phyloP scores from a whole-genome alignment of 2,888 invertebrate species.

The Micropterix aruncella region DNA sequence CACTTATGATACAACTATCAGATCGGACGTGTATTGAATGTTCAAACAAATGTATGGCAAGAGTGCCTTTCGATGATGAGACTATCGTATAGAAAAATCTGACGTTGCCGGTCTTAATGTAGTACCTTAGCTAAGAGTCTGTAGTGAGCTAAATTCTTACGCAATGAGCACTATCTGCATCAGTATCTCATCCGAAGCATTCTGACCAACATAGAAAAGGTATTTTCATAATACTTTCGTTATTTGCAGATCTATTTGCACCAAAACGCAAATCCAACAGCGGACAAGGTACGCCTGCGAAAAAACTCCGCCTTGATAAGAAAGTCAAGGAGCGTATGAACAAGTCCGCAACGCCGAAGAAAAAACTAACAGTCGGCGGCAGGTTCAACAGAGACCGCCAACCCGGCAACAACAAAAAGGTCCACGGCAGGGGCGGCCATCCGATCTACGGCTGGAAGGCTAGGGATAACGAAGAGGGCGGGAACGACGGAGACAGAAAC shows the following conservation, averaged over 20 bases:
- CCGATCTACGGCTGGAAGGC: conserved; percentile 13
- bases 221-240: too few relatives aligned
- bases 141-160: too few relatives aligned
- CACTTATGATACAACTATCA: too few relatives aligned
- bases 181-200: too few relatives aligned
- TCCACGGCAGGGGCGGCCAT: conserved; percentile 9
- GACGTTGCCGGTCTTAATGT: too few relatives aligned
- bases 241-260: neutral
- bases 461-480: conserved; percentile 12
- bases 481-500: neutral
- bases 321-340: neutral
- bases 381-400: conserved; percentile 14
- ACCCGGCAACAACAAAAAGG: conserved; percentile 9
- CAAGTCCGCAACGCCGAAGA: neutral
- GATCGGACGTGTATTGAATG: too few relatives aligned
- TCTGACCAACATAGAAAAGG: neutral
- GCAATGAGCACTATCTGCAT: too few relatives aligned
- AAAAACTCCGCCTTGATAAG: neutral
- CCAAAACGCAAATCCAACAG: neutral
- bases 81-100: too few relatives aligned
- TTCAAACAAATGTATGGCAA: too few relatives aligned
- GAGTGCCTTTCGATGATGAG: too few relatives aligned
- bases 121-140: too few relatives aligned
- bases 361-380: neutral
- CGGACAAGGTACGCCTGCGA: neutral